Conservation (phyloP, 2,797 vertebrate genomes). For the Galaxias olidus region DNA sequence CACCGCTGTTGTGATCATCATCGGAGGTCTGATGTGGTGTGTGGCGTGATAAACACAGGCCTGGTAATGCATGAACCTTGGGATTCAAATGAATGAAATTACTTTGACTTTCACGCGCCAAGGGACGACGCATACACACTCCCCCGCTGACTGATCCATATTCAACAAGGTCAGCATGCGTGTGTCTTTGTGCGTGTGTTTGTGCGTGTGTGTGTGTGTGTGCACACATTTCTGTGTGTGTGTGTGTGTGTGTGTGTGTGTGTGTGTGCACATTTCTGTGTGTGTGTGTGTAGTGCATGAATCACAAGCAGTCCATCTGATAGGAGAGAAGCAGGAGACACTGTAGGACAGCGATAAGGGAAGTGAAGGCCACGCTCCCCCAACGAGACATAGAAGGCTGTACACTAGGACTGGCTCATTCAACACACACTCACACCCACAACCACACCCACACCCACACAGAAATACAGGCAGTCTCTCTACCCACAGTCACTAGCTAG, state of each 20-base stretch:
- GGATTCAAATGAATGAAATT: conserved; percentile 44
- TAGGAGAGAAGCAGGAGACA: conserved; percentile 22
- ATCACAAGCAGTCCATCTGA: conserved; percentile 36
- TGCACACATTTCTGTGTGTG: background rate
- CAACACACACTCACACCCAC: background rate
- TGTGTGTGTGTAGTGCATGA: conserved; percentile 17
- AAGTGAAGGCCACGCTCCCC: background rate
- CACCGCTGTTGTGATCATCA: background rate
- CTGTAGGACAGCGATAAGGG: conserved; percentile 28
- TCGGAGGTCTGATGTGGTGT: conserved; percentile 22
- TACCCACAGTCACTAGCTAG: background rate
- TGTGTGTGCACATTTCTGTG: conserved; percentile 4
- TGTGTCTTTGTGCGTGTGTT: too few species aligned
- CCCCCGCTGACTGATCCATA: conserved; percentile 37
- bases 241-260: conserved; percentile 1
- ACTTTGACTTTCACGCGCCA: conserved; percentile 49
- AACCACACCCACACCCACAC: background rate
- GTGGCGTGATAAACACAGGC: conserved; percentile 14
- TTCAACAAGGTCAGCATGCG: conserved; percentile 42
- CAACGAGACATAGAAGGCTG: conserved; percentile 14
- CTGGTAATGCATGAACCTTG: conserved; percentile 40
- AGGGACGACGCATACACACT: conserved; percentile 6
- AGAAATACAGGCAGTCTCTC: too few species aligned
- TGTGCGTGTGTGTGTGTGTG: background rate
- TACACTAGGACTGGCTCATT: too few species aligned